phyloP scores from a whole-genome alignment of 37 sponge, comb jelly and placozoan species.

The Axinella damicornis region DNA sequence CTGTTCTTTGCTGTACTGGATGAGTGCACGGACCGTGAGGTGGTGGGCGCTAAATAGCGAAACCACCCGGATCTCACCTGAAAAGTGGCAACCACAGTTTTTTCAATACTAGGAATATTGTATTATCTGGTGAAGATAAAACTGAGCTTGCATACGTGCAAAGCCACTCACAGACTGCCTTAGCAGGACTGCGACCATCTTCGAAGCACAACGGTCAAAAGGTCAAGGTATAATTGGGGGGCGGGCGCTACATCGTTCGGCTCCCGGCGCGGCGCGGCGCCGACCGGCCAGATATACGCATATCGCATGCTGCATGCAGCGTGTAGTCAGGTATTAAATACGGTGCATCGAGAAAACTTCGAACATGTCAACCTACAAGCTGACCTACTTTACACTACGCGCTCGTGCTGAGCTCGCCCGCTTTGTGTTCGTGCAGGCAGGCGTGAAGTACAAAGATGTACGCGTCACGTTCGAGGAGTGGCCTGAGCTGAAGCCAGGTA shows the following conservation, averaged over 20 bases:
- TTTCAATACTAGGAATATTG: too few relatives aligned
- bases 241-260: too few relatives aligned
- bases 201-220: not conserved
- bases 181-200: not conserved
- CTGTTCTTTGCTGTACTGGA: not conserved
- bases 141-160: not conserved
- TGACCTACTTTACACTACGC: slow-evolving; percentile 45
- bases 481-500: slow-evolving; percentile 16
- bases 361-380: slow-evolving; percentile 58
- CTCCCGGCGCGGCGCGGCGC: too few relatives aligned
- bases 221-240: too few relatives aligned
- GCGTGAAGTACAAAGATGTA: slow-evolving; percentile 50
- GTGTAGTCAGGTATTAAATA: too few relatives aligned
- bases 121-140: too few relatives aligned
- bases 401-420: slow-evolving; percentile 49
- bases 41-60: slow-evolving; percentile 55
- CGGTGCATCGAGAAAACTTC: too few relatives aligned
- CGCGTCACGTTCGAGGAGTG: slow-evolving; percentile 2
- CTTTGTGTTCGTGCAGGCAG: slow-evolving; percentile 59
- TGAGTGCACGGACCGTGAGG: not conserved
- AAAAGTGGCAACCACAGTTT: not conserved
- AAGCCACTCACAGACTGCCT: not conserved
- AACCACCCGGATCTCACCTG: slow-evolving; percentile 6
- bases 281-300: too few relatives aligned
- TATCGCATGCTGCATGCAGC: too few relatives aligned